Evolutionary conservation across 2,888 invertebrate species (phyloP), one percentile per base, ranked within the genome.

Genomic region (Brachylomia viminalis): DNA sequence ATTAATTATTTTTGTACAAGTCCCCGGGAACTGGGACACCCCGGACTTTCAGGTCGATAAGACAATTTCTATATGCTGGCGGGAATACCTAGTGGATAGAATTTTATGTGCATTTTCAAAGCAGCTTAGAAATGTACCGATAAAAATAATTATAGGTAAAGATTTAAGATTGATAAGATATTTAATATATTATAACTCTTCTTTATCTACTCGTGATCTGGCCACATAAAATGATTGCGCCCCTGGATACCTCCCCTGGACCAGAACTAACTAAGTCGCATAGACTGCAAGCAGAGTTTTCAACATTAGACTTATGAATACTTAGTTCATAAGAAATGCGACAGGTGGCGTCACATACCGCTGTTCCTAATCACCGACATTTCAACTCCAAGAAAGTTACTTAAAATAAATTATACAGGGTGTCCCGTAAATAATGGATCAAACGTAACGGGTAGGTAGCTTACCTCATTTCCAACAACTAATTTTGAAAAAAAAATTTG

Each of bases 1-100:
- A 95, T 95, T 95, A 95, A 95, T 95, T 94, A 94, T 95, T 95
- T 95, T 95, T 93, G 94, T 92, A 91, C 91, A 92, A 91, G 89
- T 90, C 89, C 86, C 89, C 89, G 87, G 86, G 85, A 92, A 93
- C 87, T 90, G 90, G 91, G 91, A 86, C 87, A 88, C 75, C 82
- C 81, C 79, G 76, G 82, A 75, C 76, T 75, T 77, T 75, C 70
- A 77, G 86, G 86, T 90, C 90, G 89, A 89, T 89, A 86, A 74
- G 69, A 79, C 72, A 73, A 79, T 82, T 75, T 73, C 69, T 80
- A 77, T 49, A 75, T 75, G 58, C n/a, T 65, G 33, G 59, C 23
- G 58, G 54, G 49, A 72, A 79, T 54, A n/a, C n/a, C n/a, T n/a
- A 56, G 69, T 54, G 58, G 64, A 33, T 27, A 59, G 4, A 23